These are phyloP conservation scores for Limenitis camilla DNA, from an alignment of 2,888 invertebrate species.

Conservation along the genomic window DNA sequence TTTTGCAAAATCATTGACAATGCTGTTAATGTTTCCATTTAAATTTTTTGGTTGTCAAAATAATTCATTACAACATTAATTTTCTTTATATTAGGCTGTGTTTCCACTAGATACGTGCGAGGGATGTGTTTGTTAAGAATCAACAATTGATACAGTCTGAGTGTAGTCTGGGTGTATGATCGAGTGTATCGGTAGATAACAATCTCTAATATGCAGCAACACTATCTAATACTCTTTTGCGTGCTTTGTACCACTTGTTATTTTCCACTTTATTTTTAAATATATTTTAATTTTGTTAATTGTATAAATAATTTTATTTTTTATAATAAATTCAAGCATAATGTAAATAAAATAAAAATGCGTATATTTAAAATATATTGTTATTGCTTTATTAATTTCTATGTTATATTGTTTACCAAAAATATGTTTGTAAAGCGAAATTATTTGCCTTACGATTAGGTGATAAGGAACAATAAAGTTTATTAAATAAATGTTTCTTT, in stretches of 20 bases:
- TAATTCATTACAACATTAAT: too few species aligned
- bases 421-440: conserved; percentile 18
- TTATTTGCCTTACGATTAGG: conserved; percentile 35
- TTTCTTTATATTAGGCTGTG: too few species aligned
- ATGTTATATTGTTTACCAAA: conserved; percentile 23
- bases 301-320: conserved; percentile 10
- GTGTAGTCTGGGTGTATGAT: too few species aligned
- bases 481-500: conserved; percentile 26
- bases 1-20: too few species aligned
- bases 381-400: conserved; percentile 9
- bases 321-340: not conserved
- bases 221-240: not conserved
- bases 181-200: too few species aligned
- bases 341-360: not conserved
- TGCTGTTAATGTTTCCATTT: too few species aligned
- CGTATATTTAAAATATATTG: not conserved
- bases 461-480: conserved; percentile 40
- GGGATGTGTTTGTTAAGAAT: too few species aligned
- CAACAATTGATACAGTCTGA: too few species aligned
- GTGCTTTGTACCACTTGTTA: conserved; percentile 40
- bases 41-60: too few species aligned
- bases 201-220: not conserved
- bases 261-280: conserved; percentile 13
- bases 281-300: conserved; percentile 7
- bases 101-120: too few species aligned